phyloP scores from a whole-genome alignment of 2,888 invertebrate genomes.

The Agapostemon virescens region DNA sequence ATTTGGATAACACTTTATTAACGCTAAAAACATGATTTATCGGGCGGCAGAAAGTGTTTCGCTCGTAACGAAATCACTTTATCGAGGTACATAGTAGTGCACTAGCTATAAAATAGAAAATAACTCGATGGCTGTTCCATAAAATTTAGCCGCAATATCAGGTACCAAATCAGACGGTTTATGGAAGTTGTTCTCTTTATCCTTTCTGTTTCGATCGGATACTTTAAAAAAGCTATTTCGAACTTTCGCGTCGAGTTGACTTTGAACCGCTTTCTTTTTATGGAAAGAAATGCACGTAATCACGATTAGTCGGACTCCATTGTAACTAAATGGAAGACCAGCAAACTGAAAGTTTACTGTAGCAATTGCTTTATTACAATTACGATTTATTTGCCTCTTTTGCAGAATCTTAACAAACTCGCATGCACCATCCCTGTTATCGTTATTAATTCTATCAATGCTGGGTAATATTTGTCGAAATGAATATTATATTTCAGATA shows the following conservation, averaged over 20 bases:
- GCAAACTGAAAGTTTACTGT: neutral
- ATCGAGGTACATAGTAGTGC: slow-evolving; percentile 11
- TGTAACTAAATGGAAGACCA: slow-evolving; percentile 2
- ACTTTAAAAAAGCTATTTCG: neutral
- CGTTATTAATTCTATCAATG: neutral
- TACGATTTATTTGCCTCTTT: neutral
- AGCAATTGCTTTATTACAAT: neutral
- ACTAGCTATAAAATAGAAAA: neutral
- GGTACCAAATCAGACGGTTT: slow-evolving; percentile 34
- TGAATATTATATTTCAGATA: neutral
- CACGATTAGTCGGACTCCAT: neutral
- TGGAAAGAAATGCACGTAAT: neutral
- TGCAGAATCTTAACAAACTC: neutral
- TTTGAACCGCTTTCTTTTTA: neutral
- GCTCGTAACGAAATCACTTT: slow-evolving; percentile 20
- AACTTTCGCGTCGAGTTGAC: neutral
- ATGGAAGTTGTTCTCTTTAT: neutral
- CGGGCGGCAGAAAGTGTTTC: slow-evolving; percentile 41
- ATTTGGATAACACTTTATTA: slow-evolving; percentile 13
- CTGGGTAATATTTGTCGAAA: neutral
- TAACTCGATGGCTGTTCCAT: neutral
- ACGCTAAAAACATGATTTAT: slow-evolving; percentile 31
- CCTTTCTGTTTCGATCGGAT: neutral
- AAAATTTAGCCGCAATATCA: slow-evolving; percentile 23
- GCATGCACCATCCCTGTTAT: neutral